A percentile compares a stretch with the other conserved stretches of the same genome.
Evolutionary conservation across 2,888 invertebrate genomes (phyloP).

Genomic region (Orgyia antiqua): DNA sequence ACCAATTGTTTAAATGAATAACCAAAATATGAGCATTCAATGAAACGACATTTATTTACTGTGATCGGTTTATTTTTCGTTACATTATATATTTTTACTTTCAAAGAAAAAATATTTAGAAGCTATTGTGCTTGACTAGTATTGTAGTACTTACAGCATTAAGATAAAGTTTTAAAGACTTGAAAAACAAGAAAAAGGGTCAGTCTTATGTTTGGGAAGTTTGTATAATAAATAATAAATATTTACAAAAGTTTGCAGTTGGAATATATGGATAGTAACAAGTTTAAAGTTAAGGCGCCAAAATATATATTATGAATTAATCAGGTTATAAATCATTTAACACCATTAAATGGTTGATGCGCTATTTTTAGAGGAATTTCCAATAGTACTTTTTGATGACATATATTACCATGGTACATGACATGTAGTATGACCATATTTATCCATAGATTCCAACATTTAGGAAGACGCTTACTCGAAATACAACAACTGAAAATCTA

Average conservation of each 20-base stretch:
- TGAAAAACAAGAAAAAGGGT: slow-evolving; percentile 75
- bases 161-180: slow-evolving; percentile 57
- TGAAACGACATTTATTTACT: slow-evolving; percentile 34
- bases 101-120: slow-evolving; percentile 58
- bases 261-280: slow-evolving; percentile 24
- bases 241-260: slow-evolving; percentile 64
- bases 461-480: slow-evolving; percentile 66
- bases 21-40: too few species aligned
- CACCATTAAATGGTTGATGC: too few species aligned
- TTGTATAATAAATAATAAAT: slow-evolving; percentile 67
- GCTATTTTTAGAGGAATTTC: too few species aligned
- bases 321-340: too few species aligned
- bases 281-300: slow-evolving; percentile 8
- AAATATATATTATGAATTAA: too few species aligned
- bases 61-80: slow-evolving; percentile 66
- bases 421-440: slow-evolving; percentile 20
- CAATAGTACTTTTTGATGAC: too few species aligned
- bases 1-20: too few species aligned
- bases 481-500: slow-evolving; percentile 59
- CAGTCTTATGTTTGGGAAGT: slow-evolving; percentile 78
- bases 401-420: too few species aligned
- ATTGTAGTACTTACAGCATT: slow-evolving; percentile 48
- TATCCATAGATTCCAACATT: slow-evolving; percentile 25
- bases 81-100: slow-evolving; percentile 63
- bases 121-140: slow-evolving; percentile 63